Percentiles rank a stretch among this genome's conserved stretches.
These are phyloP conservation scores for Zaprionus vittiger DNA, from an alignment of 1,140 invertebrate species.

Conservation along the genomic window DNA sequence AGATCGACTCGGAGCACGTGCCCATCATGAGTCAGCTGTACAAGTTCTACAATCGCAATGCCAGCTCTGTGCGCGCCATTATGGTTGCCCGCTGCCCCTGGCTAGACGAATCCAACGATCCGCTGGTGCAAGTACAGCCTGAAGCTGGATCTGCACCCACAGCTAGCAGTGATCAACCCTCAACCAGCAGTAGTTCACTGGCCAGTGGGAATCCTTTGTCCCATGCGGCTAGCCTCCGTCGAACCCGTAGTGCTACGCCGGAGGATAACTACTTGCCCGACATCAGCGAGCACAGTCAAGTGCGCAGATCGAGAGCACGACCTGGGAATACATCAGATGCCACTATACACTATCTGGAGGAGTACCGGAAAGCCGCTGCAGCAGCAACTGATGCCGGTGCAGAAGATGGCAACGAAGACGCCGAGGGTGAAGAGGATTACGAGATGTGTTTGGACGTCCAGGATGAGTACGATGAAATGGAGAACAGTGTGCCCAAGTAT, in stretches of 20 bases:
- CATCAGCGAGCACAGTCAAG: constrained; percentile 56
- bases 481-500: constrained; percentile 87
- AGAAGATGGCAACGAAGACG: constrained; percentile 45
- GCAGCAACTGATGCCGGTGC: constrained; percentile 13
- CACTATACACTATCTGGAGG: constrained; percentile 73
- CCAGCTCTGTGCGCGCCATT: constrained; percentile 87
- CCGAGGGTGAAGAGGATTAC: constrained; percentile 69
- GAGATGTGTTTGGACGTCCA: constrained; percentile 49
- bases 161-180: constrained; percentile 14
- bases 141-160: neutral
- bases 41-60: constrained; percentile 93
- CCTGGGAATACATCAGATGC: constrained; percentile 48
- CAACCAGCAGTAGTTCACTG: constrained; percentile 8
- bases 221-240: constrained; percentile 59
- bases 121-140: constrained; percentile 27
- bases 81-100: constrained; percentile 84
- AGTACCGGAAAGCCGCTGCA: constrained; percentile 61
- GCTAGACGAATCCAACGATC: constrained; percentile 77
- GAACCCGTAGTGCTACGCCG: constrained; percentile 57
- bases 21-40: constrained; percentile 92
- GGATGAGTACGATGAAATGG: constrained; percentile 85
- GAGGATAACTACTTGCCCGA: constrained; percentile 70
- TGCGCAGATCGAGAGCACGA: constrained; percentile 44
- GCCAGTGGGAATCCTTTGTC: constrained; percentile 66
- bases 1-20: constrained; percentile 91